These are phyloP conservation scores for Pluvialis apricaria DNA, from an alignment of 2,113 vertebrate species.

Conservation along the genomic window DNA sequence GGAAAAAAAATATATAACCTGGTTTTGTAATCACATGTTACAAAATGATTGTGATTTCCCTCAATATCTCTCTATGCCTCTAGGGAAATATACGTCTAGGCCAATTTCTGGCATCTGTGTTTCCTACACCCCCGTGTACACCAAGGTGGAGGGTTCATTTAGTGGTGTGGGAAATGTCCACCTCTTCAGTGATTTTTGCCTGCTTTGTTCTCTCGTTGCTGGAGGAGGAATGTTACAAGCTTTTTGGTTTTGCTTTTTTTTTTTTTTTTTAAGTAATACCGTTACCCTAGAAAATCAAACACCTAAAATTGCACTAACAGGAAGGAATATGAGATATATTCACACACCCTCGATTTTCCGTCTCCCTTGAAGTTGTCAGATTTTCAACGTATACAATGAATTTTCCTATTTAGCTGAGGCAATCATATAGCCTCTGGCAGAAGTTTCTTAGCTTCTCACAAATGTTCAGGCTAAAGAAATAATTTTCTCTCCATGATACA, in stretches of 20 bases:
- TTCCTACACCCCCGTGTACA: slow-evolving; percentile 42
- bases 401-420: not conserved
- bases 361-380: not conserved
- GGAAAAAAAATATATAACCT: not conserved
- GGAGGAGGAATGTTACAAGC: not conserved
- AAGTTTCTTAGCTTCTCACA: not conserved
- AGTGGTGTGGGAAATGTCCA: slow-evolving; percentile 8
- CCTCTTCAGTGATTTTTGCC: not conserved
- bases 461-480: not conserved
- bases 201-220: slow-evolving; percentile 2
- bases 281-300: not conserved
- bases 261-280: not conserved
- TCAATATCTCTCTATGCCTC: slow-evolving; percentile 25
- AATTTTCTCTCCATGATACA: not conserved
- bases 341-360: not conserved
- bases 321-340: not conserved
- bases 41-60: slow-evolving; percentile 38
- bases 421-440: not conserved
- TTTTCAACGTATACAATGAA: not conserved
- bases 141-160: slow-evolving; percentile 7
- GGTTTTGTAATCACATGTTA: slow-evolving; percentile 40
- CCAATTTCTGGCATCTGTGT: slow-evolving; percentile 42
- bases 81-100: slow-evolving; percentile 61
- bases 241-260: not conserved
- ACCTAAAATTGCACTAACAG: not conserved